Evolutionary conservation across 2,888 invertebrate species (phyloP).

Genomic region (Phortica magna): DNA sequence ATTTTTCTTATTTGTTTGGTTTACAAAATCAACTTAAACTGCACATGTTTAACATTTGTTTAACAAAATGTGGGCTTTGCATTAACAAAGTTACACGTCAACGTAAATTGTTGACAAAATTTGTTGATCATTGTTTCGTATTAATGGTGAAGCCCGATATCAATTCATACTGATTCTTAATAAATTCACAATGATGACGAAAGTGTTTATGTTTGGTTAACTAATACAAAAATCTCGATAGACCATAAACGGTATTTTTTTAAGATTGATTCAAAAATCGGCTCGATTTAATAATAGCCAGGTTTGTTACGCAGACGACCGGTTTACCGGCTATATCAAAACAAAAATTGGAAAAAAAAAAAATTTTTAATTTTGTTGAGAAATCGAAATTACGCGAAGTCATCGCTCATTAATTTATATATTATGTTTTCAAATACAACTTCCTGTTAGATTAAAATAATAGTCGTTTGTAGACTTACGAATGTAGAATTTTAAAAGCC

Average conservation of each 20-base stretch:
- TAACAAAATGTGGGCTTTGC: neutral
- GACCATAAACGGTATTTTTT: neutral
- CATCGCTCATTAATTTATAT: conserved; percentile 12
- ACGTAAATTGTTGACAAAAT: neutral
- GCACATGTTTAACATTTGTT: conserved; percentile 20
- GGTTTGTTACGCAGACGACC: conserved; percentile 1
- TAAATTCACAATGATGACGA: neutral
- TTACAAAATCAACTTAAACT: neutral
- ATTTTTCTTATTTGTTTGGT: neutral
- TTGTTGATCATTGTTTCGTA: neutral
- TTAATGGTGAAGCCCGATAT: neutral
- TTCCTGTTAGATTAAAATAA: conserved; percentile 18
- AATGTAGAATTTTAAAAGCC: neutral
- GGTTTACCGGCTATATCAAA: conserved; percentile 8
- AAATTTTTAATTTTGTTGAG: neutral
- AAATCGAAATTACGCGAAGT: conserved; percentile 22
- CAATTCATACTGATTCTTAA: neutral
- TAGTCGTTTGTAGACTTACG: neutral
- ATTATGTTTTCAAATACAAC: neutral
- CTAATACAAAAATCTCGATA: neutral
- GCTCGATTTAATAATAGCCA: neutral
- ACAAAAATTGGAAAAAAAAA: neutral
- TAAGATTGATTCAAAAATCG: neutral
- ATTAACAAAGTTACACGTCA: neutral
- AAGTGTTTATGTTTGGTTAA: neutral